Evolutionary conservation across 2,888 invertebrate species (phyloP).

Genomic region (Standfussiana lucernea): DNA sequence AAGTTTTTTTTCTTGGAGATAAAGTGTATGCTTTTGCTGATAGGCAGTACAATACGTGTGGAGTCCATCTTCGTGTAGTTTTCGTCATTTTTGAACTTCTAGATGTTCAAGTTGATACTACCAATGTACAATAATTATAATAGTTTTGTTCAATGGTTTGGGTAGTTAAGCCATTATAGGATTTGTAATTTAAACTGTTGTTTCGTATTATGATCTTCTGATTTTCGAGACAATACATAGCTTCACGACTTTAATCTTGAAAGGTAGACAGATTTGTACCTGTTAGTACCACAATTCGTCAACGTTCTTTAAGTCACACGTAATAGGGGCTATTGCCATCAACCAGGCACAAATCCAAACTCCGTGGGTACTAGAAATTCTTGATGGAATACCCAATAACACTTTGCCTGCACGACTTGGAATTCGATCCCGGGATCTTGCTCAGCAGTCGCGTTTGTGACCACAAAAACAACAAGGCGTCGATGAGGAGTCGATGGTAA

Average conservation of each 20-base stretch:
- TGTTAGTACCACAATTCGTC: background rate
- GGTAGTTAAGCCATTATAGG: no score
- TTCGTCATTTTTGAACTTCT: background rate
- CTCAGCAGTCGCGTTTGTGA: background rate
- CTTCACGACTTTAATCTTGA: background rate
- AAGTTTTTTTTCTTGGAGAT: slow-evolving; percentile 53
- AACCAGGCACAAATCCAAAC: background rate
- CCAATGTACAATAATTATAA: background rate
- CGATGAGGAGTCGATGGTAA: background rate
- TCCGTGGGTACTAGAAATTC: background rate
- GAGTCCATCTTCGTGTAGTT: no score
- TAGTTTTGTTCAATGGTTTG: background rate
- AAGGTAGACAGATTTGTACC: background rate
- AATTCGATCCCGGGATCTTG: background rate
- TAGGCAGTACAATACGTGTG: background rate
- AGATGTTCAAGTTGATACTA: background rate
- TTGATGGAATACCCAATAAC: background rate
- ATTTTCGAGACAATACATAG: background rate
- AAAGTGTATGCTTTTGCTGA: slow-evolving; percentile 41
- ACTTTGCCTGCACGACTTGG: background rate
- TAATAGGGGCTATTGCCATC: background rate
- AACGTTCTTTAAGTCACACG: no score
- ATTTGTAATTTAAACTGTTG: background rate
- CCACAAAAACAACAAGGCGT: background rate
- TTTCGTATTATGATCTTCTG: background rate